Evolutionary conservation across 2,888 invertebrate species (phyloP), one percentile per base, ranked within the genome.

Genomic region (Automeris io): DNA sequence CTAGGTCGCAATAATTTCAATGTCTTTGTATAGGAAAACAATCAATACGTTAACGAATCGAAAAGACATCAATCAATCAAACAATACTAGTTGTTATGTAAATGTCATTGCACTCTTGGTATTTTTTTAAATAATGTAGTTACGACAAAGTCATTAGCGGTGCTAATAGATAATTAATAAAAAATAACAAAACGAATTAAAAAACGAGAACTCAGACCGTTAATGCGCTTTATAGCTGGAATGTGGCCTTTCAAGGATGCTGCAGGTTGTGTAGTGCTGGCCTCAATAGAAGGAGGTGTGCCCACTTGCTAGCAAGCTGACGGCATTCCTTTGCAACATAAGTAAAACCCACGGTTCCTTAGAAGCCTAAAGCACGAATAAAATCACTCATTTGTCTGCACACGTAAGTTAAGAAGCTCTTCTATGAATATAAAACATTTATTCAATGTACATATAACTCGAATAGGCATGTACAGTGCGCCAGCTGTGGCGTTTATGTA

Each of bases 161-260:
- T 58, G 48, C 34, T 50, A 43, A 54, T 46, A 51, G 46, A 56
- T 54, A 56, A 54, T 64, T 56, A 56, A 56, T 65, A 61, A 61
- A 61, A 56, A 60, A 55, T 56, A 44, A 36, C 11, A 7, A 18
- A 5, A 32, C 18, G 46, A 40, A 45, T 44, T 47, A 53, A 57
- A 67, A 74, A 80, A 73, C 72, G 74, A 68, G 74, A 70, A 55
- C 73, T 78, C 64, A 69, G 69, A 63, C 76, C 66, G 73, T 79
- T 81, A 79, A 79, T 70, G 79, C 79, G 66, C 59, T 69, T 61
- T 48, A 59, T 46, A 65, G 60, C 51, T 51, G 85, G 85, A 83
- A 86, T 85, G 85, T 65, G 76, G 83, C 82, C 80, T 81, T 65
- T 82, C 85, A 85, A 85, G 85, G 86, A 85, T 85, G 85, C 73